These are phyloP conservation scores for Otolemur crassicaudatus DNA, from an alignment of 2,797 vertebrate genomes.

Conservation along the genomic window DNA sequence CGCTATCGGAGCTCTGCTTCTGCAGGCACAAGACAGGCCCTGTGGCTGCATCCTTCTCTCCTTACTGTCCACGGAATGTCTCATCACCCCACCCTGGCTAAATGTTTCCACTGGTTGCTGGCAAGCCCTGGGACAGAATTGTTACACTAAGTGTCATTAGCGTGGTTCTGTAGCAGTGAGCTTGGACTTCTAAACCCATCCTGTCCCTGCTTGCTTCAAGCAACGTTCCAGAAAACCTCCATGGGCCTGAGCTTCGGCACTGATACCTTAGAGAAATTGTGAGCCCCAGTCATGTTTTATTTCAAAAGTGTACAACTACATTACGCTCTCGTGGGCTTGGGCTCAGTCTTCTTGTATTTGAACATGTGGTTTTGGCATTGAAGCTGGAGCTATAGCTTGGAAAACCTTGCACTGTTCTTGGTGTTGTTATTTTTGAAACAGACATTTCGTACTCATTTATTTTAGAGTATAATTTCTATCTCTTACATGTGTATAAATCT, in stretches of 20 bases:
- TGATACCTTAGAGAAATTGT: not conserved
- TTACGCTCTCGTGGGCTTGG: no score
- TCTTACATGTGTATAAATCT: not conserved
- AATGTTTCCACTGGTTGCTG: not conserved
- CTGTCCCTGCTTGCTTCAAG: not conserved
- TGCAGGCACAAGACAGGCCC: not conserved
- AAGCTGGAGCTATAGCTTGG: not conserved
- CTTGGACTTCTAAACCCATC: fast-evolving
- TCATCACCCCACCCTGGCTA: not conserved
- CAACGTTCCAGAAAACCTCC: not conserved
- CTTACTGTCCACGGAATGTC: fast-evolving
- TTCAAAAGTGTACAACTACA: not conserved
- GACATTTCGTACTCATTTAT: not conserved
- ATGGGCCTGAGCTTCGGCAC: not conserved
- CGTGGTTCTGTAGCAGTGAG: not conserved
- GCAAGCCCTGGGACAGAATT: not conserved
- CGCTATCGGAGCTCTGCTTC: not conserved
- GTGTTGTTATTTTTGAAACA: not conserved
- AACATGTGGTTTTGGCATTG: not conserved
- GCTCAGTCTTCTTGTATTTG: not conserved
- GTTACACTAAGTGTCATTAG: not conserved
- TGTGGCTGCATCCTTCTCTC: not conserved
- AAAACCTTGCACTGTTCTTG: not conserved
- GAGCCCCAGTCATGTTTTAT: not conserved
- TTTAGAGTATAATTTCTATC: not conserved